Percentiles rank a stretch among this genome's conserved stretches.
Conservation (phyloP, 2,797 vertebrate species). For the Rhinogobio ventralis region DNA sequence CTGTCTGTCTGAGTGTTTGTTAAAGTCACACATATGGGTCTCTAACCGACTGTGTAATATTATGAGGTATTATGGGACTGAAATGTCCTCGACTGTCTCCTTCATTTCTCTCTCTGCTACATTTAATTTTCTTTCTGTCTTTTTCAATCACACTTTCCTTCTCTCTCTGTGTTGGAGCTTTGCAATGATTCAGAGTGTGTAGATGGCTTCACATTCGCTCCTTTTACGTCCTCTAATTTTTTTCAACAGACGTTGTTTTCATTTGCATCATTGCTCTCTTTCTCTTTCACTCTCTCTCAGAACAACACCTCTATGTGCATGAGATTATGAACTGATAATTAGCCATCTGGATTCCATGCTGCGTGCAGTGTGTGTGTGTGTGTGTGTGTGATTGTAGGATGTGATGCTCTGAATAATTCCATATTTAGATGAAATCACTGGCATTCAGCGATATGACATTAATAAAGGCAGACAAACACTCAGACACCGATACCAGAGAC, state of each 20-base stretch:
- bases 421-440: conserved; percentile 53
- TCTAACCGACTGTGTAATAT: conserved; percentile 21
- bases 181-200: conserved; percentile 30
- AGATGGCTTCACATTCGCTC: background rate
- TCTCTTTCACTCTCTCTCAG: conserved; percentile 32
- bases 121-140: conserved; percentile 40
- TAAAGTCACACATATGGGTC: conserved; percentile 20
- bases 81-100: conserved; percentile 34
- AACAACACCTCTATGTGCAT: conserved; percentile 59
- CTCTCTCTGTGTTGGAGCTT: background rate
- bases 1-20: conserved; percentile 20
- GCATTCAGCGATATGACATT: conserved; percentile 28
- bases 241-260: conserved; percentile 16
- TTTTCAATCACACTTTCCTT: conserved; percentile 18
- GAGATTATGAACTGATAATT: conserved; percentile 64
- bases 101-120: conserved; percentile 28
- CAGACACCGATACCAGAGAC: background rate
- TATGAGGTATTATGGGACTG: conserved; percentile 17
- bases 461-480: conserved; percentile 3
- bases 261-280: conserved; percentile 21
- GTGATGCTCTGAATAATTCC: conserved; percentile 47
- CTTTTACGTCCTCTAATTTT: background rate
- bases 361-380: conserved; percentile 6
- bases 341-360: conserved; percentile 59
- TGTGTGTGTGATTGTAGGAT: conserved; percentile 37